Percentiles rank a stretch among this genome's conserved stretches.
phyloP scores from a whole-genome alignment of 2,888 invertebrate species.

The Zygogramma bicolorata region DNA sequence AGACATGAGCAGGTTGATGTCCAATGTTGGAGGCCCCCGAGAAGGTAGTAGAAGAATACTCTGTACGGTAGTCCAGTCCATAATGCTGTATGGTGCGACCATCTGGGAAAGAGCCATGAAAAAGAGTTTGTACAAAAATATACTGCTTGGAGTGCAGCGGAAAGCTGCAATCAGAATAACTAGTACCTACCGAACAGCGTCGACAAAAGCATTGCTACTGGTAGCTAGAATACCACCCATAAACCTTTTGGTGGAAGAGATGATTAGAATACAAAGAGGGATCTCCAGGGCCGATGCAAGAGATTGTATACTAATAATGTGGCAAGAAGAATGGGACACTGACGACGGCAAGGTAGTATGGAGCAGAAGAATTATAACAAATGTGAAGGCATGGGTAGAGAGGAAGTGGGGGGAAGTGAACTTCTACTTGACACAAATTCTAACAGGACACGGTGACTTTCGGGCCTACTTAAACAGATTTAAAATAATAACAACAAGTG shows the following conservation, averaged over 20 bases:
- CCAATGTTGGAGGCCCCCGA: background rate
- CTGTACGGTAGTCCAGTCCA: background rate
- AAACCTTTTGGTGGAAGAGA: conserved; percentile 11
- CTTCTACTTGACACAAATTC: background rate
- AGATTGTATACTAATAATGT: background rate
- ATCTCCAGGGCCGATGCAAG: background rate
- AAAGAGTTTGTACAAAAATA: conserved; percentile 17
- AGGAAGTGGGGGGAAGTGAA: background rate
- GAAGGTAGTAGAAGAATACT: conserved; percentile 5
- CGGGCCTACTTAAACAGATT: background rate
- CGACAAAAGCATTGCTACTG: conserved; percentile 23
- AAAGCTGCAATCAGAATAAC: conserved; percentile 23
- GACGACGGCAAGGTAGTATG: background rate
- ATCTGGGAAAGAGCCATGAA: conserved; percentile 15
- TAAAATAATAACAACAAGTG: too few species aligned
- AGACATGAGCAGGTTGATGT: background rate
- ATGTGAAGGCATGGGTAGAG: background rate
- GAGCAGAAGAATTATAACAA: background rate
- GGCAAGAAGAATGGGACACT: background rate
- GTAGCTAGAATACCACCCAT: conserved; percentile 26
- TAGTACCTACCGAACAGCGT: conserved; percentile 27
- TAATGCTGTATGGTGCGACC: conserved; percentile 10
- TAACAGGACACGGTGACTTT: background rate
- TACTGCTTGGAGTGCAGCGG: conserved; percentile 22
- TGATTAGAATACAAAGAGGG: background rate